phyloP scores from a whole-genome alignment of 2,888 invertebrate genomes.

The Melanophora roralis region DNA sequence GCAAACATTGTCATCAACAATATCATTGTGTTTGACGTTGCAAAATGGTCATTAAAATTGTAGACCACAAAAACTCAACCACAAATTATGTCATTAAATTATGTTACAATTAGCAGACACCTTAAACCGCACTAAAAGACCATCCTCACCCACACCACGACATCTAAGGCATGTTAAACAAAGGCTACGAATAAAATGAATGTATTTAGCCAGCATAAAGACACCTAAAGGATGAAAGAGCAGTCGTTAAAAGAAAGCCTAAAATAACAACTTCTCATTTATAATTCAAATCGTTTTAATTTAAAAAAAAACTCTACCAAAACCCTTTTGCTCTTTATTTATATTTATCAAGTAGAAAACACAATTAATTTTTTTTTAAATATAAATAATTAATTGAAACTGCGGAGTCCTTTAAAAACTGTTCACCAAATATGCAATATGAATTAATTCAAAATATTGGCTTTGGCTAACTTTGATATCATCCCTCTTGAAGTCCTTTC shows the following conservation, averaged over 20 bases:
- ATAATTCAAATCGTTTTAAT: constrained; percentile 28
- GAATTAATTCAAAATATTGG: too few relatives aligned
- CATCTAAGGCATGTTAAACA: not conserved
- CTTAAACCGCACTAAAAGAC: not conserved
- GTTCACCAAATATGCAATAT: too few relatives aligned
- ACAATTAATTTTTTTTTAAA: too few relatives aligned
- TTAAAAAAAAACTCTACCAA: not conserved
- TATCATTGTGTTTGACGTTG: constrained; percentile 3
- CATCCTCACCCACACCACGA: not conserved
- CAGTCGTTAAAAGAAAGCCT: not conserved
- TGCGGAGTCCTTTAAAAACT: too few relatives aligned
- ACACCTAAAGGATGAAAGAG: not conserved
- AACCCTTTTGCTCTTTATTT: not conserved
- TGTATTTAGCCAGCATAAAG: not conserved
- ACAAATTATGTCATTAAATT: constrained; percentile 61
- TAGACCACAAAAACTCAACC: constrained; percentile 52
- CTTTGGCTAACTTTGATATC: too few relatives aligned
- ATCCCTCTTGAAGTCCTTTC: too few relatives aligned
- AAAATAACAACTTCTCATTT: constrained; percentile 8
- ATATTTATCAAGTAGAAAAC: too few relatives aligned
- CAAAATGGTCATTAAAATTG: constrained; percentile 35
- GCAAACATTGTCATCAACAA: constrained; percentile 19
- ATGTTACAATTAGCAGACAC: constrained; percentile 56
- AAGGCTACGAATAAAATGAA: not conserved
- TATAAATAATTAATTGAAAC: too few relatives aligned